Percentiles rank a stretch among this genome's conserved stretches.
Conservation (phyloP, 2,113 vertebrate genomes). For the Willisornis vidua region DNA sequence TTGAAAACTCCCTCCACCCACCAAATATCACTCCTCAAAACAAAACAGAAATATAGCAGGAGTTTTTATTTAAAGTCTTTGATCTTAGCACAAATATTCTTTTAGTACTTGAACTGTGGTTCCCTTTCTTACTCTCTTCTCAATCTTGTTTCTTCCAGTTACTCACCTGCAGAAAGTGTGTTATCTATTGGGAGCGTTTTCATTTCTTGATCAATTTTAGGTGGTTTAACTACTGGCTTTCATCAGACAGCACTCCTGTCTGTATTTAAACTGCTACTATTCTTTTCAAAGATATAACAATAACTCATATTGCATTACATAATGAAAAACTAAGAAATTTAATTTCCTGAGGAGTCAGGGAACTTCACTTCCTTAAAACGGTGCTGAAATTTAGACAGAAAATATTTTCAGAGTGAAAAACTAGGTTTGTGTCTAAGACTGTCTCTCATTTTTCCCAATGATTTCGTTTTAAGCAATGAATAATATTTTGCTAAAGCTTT, state of each 20-base stretch:
- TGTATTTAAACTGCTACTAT: not conserved
- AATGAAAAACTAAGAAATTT: not conserved
- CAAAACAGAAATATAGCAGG: not conserved
- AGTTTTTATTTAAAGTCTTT: not conserved
- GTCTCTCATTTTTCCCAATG: not conserved
- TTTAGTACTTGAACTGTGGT: not conserved
- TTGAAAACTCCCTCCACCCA: not conserved
- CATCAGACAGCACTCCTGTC: not conserved
- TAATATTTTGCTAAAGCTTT: conserved; percentile 8
- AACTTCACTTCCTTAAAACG: not conserved
- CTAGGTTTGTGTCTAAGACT: not conserved
- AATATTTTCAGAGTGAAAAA: not conserved
- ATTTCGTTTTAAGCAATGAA: not conserved
- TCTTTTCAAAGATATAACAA: not conserved
- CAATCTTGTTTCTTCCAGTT: not conserved
- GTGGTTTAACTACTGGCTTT: not conserved
- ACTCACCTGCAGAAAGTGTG: not conserved
- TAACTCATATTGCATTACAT: not conserved
- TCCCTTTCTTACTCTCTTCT: not conserved
- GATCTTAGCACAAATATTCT: not conserved
- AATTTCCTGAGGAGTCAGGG: not conserved
- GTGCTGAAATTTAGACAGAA: not conserved
- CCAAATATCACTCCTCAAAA: not conserved
- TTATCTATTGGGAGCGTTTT: not conserved
- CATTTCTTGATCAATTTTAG: not conserved